Evolutionary conservation across 2,797 vertebrate genomes (phyloP), one percentile per base, ranked within the genome.

Genomic region (Acestrorhynchus altus): DNA sequence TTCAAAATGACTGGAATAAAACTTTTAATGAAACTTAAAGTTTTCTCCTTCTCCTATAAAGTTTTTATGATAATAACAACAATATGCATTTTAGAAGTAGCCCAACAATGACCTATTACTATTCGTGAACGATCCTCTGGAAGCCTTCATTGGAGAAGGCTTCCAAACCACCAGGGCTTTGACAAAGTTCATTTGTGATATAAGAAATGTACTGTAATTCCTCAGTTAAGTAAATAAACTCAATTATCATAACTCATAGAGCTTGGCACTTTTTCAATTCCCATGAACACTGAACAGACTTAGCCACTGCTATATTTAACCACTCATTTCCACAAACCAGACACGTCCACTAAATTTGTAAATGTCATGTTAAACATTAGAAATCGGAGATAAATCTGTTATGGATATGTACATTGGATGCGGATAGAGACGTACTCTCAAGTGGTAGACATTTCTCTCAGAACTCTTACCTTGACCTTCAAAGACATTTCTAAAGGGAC

Each of bases 351-450:
- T 77, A 70, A 77, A 70, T 52, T 63, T 69, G 69, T 28, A 51
- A 69, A 61, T 61, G 56, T 28, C 65, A 76, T 76, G 54, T 60
- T 76, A 46, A 77, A 61, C 74, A 61, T 61, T 77, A 61, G 44
- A 69, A 77, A 77, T 77, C 52, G 64, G 57, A 71, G 54, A 47
- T 22, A 64, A 22, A 63, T 54, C 18, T 28, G 22, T 63, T 64
- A 54, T 71, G 24, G 64, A 20, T 77, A 67, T 72, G 60, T 66
- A 65, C 49, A 18, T 72, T 72, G 76, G 68, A 72, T 66, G 35
- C 26, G 47, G 68, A 72, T 12, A 24, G 69, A 78, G 63, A 54
- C 39, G 54, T 20, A 54, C 42, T 78, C 54, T 26, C n/a, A 35
- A 44, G 51, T 31, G 39, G 31, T 46, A 44, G 35, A 71, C 44